These are phyloP conservation scores for Chaetoderma sp. DNA, from an alignment of 2,888 invertebrate species.

Conservation along the genomic window DNA sequence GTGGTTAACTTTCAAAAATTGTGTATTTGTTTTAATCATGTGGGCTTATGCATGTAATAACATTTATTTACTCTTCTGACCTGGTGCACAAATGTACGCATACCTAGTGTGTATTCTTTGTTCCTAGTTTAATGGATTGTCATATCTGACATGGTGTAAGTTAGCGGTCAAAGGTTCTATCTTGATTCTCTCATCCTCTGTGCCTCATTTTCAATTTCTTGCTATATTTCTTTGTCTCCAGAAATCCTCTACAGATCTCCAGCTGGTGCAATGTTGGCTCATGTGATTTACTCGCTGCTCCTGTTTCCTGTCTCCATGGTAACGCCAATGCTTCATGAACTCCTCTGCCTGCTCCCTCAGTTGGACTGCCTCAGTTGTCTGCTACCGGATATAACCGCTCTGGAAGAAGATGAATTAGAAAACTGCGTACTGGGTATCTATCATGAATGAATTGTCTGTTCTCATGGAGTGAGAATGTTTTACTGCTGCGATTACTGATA, in stretches of 20 bases:
- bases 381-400: constrained; percentile 49
- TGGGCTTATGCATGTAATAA: too few relatives aligned
- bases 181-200: too few relatives aligned
- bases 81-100: too few relatives aligned
- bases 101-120: background rate
- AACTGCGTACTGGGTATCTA: constrained; percentile 23
- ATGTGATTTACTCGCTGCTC: constrained; percentile 74
- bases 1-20: too few relatives aligned
- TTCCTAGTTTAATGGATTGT: background rate
- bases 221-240: constrained; percentile 42
- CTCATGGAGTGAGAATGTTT: too few relatives aligned
- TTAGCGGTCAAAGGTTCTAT: too few relatives aligned
- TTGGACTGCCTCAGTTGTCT: constrained; percentile 62
- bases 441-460: too few relatives aligned
- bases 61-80: too few relatives aligned
- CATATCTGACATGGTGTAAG: too few relatives aligned
- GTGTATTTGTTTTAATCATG: too few relatives aligned
- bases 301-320: constrained; percentile 71
- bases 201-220: background rate
- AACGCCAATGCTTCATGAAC: constrained; percentile 65
- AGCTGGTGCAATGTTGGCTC: constrained; percentile 75
- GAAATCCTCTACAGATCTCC: constrained; percentile 73
- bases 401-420: constrained; percentile 61
- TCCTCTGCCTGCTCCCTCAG: constrained; percentile 64
- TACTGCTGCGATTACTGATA: too few relatives aligned